Evolutionary conservation across 1,140 invertebrate species (phyloP).

Genomic region (Neodiprion fabricii): DNA sequence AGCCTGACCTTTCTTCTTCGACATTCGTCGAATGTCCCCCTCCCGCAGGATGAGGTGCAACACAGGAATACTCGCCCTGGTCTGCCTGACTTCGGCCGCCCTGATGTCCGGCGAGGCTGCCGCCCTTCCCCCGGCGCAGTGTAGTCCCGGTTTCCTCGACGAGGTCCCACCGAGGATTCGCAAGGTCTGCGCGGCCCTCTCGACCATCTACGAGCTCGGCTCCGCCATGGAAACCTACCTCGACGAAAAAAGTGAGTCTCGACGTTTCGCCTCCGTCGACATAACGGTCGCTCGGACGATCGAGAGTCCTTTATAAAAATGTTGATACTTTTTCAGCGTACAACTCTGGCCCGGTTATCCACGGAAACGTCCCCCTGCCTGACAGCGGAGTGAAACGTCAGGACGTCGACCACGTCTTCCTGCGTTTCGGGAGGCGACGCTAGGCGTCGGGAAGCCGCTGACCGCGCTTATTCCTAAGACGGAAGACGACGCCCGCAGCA

Average conservation of each 20-base stretch:
- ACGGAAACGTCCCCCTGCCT: conserved; percentile 48
- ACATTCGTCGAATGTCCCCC: no score
- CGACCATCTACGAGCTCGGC: conserved; percentile 61
- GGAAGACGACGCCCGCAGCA: background rate
- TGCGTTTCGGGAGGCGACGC: conserved; percentile 77
- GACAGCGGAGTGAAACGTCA: conserved; percentile 75
- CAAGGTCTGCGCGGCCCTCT: conserved; percentile 63
- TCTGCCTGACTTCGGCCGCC: conserved; percentile 37
- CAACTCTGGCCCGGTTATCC: conserved; percentile 40
- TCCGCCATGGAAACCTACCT: conserved; percentile 63
- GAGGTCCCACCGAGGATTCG: conserved; percentile 64
- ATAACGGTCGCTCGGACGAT: background rate
- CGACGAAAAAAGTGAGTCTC: conserved; percentile 57
- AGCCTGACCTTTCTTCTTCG: no score
- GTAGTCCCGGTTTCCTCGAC: conserved; percentile 61
- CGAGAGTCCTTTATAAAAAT: conserved; percentile 16
- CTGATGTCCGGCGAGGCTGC: conserved; percentile 39
- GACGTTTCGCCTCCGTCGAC: no score
- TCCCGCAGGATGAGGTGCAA: conserved; percentile 44
- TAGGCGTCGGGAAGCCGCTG: conserved; percentile 43
- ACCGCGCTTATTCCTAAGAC: conserved; percentile 13
- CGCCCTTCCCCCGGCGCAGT: conserved; percentile 60
- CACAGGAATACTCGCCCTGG: conserved; percentile 39
- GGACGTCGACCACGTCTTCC: conserved; percentile 82
- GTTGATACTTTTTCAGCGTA: conserved; percentile 36